Percentiles rank a stretch among this genome's conserved stretches.
Conservation (phyloP, 2,797 vertebrate species). For the Neosalanx taihuensis region DNA sequence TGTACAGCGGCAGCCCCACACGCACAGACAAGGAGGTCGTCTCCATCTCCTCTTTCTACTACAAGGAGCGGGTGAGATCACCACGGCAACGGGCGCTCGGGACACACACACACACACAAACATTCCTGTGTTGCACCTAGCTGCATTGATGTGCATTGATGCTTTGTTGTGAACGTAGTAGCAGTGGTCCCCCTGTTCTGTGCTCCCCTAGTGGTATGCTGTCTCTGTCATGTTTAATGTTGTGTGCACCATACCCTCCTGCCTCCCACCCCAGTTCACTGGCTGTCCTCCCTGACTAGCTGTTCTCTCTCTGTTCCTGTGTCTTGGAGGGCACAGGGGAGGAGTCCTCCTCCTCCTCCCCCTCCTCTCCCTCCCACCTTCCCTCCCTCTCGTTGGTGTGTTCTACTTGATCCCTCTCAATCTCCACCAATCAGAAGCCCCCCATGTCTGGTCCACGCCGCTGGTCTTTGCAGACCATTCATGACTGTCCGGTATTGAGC, state of each 20-base stretch:
- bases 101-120: background rate
- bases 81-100: too few relatives aligned
- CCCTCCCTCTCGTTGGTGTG: slow-evolving; percentile 37
- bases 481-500: slow-evolving; percentile 96
- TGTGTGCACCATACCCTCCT: background rate
- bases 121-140: background rate
- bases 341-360: background rate
- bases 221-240: too few relatives aligned
- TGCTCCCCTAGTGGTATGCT: slow-evolving; percentile 9
- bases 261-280: slow-evolving; percentile 36
- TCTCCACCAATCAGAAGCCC: slow-evolving; percentile 85
- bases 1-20: slow-evolving; percentile 94
- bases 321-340: slow-evolving; percentile 18
- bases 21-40: slow-evolving; percentile 95
- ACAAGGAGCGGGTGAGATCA: slow-evolving; percentile 90
- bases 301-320: slow-evolving; percentile 30
- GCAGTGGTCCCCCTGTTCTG: slow-evolving; percentile 28
- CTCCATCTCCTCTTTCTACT: slow-evolving; percentile 98
- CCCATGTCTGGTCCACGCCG: slow-evolving; percentile 89
- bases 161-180: slow-evolving; percentile 21
- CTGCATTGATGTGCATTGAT: background rate
- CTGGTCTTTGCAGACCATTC: slow-evolving; percentile 97
- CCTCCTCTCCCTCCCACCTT: slow-evolving; percentile 34
- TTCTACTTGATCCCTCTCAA: slow-evolving; percentile 56
- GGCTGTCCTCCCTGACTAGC: slow-evolving; percentile 48